phyloP scores from a whole-genome alignment of 2,113 vertebrate genomes.

The Theristicus caerulescens region DNA sequence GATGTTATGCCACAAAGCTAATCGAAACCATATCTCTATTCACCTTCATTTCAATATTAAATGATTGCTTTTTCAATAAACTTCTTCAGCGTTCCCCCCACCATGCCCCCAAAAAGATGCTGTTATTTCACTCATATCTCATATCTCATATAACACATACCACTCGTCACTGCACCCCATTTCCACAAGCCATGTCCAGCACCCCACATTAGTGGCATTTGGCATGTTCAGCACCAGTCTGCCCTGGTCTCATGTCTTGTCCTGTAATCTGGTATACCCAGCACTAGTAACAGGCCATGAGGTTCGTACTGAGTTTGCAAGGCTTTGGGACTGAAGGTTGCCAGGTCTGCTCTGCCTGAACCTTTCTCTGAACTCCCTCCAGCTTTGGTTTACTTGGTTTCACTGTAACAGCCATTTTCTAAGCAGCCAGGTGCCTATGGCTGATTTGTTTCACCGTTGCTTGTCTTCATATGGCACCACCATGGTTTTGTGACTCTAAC shows the following conservation, averaged over 20 bases:
- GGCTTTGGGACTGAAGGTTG: background rate
- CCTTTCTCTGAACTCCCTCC: background rate
- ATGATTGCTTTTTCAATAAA: background rate
- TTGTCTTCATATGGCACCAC: fast-evolving
- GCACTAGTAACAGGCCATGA: background rate
- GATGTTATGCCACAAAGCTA: background rate
- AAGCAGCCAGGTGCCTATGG: background rate
- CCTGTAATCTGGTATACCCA: background rate
- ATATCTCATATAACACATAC: background rate
- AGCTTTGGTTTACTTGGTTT: background rate
- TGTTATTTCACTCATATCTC: background rate
- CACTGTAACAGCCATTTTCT: background rate
- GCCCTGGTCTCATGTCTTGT: fast-evolving
- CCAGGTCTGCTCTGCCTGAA: background rate
- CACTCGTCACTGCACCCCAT: background rate
- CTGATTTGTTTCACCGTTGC: background rate
- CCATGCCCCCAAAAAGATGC: background rate
- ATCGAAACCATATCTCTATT: background rate
- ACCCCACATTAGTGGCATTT: background rate
- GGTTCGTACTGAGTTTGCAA: background rate
- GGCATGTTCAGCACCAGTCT: background rate
- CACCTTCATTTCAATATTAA: background rate
- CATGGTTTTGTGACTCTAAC: background rate
- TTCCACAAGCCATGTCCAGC: background rate
- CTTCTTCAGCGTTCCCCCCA: background rate